Base-by-base conservation (phyloP, 2,888 invertebrate genomes). In the Athalia rosae region DNA sequence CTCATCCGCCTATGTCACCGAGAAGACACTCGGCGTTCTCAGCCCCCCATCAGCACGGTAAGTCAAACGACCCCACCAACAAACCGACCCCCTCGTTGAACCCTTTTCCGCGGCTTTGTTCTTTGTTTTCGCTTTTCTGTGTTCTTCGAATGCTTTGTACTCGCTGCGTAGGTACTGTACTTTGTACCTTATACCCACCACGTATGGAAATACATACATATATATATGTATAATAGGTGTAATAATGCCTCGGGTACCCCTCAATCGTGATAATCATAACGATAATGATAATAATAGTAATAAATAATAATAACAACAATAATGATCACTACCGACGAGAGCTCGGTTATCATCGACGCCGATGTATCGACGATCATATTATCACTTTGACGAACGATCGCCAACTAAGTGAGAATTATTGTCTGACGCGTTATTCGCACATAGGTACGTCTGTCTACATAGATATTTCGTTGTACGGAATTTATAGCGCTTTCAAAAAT, bases 41-140 rank as follows among this genome's bases (percentile, higher is more conserved):
- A 79, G 90, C 93, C 43, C 93, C 94, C 84, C 92, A 91, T 82
- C 92, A 92, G 85, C 92, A 92, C 89, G 93, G 93, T 93, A 89
- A 91, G 89, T 86, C 76, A 62, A 74, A 74, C 28, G 41, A 74
- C 45, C 74, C 61, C 28, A 28, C 28, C 28, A 28, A 28, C 28
- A 69, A 56, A 53, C 56, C 69, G 43, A 50, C 47, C 13, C 48
- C 53, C 4, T 28, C 8, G 50, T 8, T 48, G 8, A 53, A 11
- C 56, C 61, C 48, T 62, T 74, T 43, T 61, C 5, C 61, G 4
- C 13, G 59, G 48, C 59, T 50, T 59, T 74, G 28, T 45, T 50
- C 74, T 47, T 74, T 73, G 73, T 73, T 61, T 74, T 74, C 47
- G 59, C 11, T 47, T 61, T 62, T 50, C 61, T 47, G 47, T 28